Conservation (phyloP, 2,797 vertebrate species). For the Etheostoma nigrum region DNA sequence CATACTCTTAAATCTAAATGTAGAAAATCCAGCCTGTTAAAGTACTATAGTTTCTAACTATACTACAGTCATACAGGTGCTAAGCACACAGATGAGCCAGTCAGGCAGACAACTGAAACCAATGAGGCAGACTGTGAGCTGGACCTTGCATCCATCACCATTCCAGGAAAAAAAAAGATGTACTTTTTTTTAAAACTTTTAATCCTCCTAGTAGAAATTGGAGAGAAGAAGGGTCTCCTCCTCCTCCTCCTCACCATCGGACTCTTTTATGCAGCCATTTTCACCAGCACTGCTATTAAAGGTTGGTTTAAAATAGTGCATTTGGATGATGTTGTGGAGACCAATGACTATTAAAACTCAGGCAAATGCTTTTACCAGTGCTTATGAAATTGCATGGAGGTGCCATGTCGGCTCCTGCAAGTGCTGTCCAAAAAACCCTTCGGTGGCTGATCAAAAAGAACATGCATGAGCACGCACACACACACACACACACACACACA, state of each 20-base stretch:
- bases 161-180: conserved; percentile 30
- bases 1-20: not conserved
- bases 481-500: conserved; percentile 13
- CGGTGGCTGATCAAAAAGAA: conserved; percentile 77
- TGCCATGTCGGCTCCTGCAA: conserved; percentile 71
- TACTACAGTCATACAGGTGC: conserved; percentile 27
- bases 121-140: conserved; percentile 45
- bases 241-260: conserved; percentile 28
- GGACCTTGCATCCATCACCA: conserved; percentile 32
- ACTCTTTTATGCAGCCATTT: conserved; percentile 35
- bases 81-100: conserved; percentile 32
- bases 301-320: conserved; percentile 56
- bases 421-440: conserved; percentile 69
- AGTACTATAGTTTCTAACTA: not conserved
- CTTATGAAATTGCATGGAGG: conserved; percentile 72
- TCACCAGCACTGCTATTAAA: conserved; percentile 43
- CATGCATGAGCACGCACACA: conserved; percentile 6
- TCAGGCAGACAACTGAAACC: conserved; percentile 50
- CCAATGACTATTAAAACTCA: conserved; percentile 75
- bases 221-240: conserved; percentile 28
- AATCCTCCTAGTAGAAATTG: conserved; percentile 38
- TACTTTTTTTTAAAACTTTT: conserved; percentile 24
- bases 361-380: conserved; percentile 80
- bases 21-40: not conserved
- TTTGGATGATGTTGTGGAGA: conserved; percentile 71